Evolutionary conservation across 2,797 vertebrate genomes (phyloP), one percentile per base, ranked within the genome.

Genomic region (Channa striata): DNA sequence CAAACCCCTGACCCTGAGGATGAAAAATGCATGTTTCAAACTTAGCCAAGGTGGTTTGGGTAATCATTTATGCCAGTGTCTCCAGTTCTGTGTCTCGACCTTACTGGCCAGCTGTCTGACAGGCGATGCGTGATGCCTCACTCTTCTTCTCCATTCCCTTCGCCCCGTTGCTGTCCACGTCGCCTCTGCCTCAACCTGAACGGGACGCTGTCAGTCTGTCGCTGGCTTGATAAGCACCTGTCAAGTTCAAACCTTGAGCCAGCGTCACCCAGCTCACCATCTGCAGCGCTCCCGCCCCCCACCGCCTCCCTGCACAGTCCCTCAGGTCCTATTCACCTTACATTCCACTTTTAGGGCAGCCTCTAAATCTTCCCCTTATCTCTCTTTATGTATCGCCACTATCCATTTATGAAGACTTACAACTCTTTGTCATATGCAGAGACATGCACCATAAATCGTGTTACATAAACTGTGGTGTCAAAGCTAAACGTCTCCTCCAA

Each of bases 51-150:
- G 85, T 39, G 57, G 82, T 83, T 83, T 84, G 87, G 85, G 82
- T 90, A 88, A 91, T 93, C 87, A 91, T 87, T 91, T 90, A 91
- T 91, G 86, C 89, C 77, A 77, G 82, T 72, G 82, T 90, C 82
- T 89, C 80, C 77, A 69, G 84, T 90, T 78, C 76, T 59, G 52
- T 80, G 84, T 82, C 77, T 83, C 40, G 51, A 89, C 88, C 88
- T 91, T 66, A 88, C 83, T 80, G 86, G 87, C 82, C 60, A n/a
- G 68, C 71, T 67, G 56, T 84, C 80, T 90, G 92, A 89, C 89
- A 91, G 85, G 80, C 85, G 85, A 92, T 86, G 86, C 80, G 83
- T 82, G 82, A 86, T 74, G 64, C 83, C 72, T 80, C 82, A 49
- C 60, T 54, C 64, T 13, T 60, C 49, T 30, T 33, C 33, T 34